Conservation (phyloP, 2,797 vertebrate species). For the Acrossocheilus fasciatus region DNA sequence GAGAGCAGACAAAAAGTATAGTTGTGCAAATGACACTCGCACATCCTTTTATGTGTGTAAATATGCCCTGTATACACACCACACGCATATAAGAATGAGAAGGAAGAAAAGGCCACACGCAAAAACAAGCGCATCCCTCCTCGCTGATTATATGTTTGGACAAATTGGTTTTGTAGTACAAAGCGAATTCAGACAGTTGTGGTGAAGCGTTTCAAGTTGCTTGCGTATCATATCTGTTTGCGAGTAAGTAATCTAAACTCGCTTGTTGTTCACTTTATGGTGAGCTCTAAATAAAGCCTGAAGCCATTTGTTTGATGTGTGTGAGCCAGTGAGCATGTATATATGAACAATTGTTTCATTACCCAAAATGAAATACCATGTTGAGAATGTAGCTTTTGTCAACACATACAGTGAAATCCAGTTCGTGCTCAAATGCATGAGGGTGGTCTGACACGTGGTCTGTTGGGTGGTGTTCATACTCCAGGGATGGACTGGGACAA, state of each 20-base stretch:
- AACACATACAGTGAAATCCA: slow-evolving; percentile 31
- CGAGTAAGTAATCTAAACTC: slow-evolving; percentile 55
- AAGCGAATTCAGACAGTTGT: slow-evolving; percentile 43
- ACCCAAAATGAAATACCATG: slow-evolving; percentile 25
- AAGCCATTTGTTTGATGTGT: slow-evolving; percentile 49
- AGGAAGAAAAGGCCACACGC: slow-evolving; percentile 46
- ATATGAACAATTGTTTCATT: slow-evolving; percentile 32
- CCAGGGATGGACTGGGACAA: slow-evolving; percentile 24
- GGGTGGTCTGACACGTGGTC: slow-evolving; percentile 14
- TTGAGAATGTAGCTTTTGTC: slow-evolving; percentile 34
- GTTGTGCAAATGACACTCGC: slow-evolving; percentile 64
- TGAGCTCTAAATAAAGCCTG: slow-evolving; percentile 50
- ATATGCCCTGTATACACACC: slow-evolving; percentile 27
- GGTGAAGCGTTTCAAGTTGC: slow-evolving; percentile 13
- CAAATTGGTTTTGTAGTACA: slow-evolving; percentile 65
- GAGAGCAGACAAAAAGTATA: slow-evolving; percentile 66
- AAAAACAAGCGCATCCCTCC: slow-evolving; percentile 62
- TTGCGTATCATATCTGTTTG: slow-evolving; percentile 48
- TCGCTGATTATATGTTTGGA: slow-evolving; percentile 69
- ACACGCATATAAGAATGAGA: slow-evolving; percentile 2
- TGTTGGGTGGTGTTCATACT: slow-evolving; percentile 4
- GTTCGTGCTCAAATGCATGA: slow-evolving; percentile 27
- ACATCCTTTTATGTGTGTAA: slow-evolving; percentile 66
- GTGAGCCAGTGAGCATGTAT: slow-evolving; percentile 25
- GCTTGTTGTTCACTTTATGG: slow-evolving; percentile 50